phyloP scores from a whole-genome alignment of 1,140 invertebrate genomes.

The Chrysomallon squamiferum region DNA sequence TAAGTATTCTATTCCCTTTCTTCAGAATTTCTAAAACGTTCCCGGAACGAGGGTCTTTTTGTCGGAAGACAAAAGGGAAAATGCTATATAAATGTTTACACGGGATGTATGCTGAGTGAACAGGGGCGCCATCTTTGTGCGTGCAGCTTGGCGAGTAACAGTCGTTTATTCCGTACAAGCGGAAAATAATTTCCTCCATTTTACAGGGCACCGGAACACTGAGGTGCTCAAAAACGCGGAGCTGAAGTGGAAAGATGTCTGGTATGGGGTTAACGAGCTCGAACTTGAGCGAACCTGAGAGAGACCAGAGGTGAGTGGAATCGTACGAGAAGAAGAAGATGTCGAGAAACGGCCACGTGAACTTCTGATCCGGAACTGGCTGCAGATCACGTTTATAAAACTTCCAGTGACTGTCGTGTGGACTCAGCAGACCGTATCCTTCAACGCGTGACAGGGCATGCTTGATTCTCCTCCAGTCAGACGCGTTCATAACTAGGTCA shows the following conservation, averaged over 20 bases:
- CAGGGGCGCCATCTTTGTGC: too few relatives aligned
- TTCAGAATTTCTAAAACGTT: too few relatives aligned
- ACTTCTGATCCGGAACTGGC: conserved; percentile 17
- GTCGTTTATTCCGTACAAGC: conserved; percentile 27
- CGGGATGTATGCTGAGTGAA: too few relatives aligned
- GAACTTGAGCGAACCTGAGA: conserved; percentile 25
- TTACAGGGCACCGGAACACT: conserved; percentile 37
- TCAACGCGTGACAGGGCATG: conserved; percentile 19
- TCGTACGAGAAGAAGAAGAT: conserved; percentile 54
- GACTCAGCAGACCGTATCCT: conserved; percentile 20
- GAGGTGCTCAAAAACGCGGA: conserved; percentile 32
- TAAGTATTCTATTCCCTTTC: too few relatives aligned
- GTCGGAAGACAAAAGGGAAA: too few relatives aligned
- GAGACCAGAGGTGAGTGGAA: conserved; percentile 50
- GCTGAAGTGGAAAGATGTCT: conserved; percentile 43
- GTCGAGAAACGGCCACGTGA: conserved; percentile 53
- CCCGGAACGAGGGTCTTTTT: too few relatives aligned
- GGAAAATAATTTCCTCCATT: conserved; percentile 13
- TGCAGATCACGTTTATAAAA: conserved; percentile 31
- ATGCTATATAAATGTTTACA: too few relatives aligned
- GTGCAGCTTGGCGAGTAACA: too few relatives aligned
- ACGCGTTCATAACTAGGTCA: conserved; percentile 35
- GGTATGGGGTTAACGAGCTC: conserved; percentile 28
- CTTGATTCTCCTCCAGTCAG: conserved; percentile 22
- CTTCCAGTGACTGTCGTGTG: conserved; percentile 36